These are phyloP conservation scores for Corythornis vintsioides DNA, from an alignment of 2,113 vertebrate genomes.

Conservation along the genomic window DNA sequence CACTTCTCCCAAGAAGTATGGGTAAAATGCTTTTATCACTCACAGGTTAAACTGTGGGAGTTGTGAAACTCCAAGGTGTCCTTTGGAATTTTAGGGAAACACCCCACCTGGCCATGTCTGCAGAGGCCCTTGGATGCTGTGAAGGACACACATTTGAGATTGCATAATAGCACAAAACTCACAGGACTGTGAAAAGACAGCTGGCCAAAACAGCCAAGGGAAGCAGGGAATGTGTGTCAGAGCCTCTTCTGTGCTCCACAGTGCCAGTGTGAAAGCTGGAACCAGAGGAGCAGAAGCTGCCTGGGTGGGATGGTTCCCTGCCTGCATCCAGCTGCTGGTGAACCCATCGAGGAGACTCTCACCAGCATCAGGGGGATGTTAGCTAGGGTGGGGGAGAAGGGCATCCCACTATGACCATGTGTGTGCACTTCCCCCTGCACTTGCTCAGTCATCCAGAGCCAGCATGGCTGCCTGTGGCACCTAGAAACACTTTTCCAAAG, in stretches of 20 bases:
- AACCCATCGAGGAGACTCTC: neutral
- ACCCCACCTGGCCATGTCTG: neutral
- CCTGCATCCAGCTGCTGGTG: neutral
- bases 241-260: neutral
- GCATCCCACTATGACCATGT: neutral
- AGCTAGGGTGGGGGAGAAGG: neutral
- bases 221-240: neutral
- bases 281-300: neutral
- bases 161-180: neutral
- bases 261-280: neutral
- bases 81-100: neutral
- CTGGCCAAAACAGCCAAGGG: neutral
- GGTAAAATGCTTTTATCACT: neutral
- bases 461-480: accelerated
- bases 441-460: neutral
- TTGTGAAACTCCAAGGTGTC: neutral
- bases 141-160: neutral
- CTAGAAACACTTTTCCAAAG: neutral
- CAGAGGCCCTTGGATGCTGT: neutral
- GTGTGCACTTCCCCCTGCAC: neutral
- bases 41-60: neutral
- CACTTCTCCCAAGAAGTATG: neutral
- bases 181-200: neutral
- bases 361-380: neutral
- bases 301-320: neutral